These are phyloP conservation scores for Strix uralensis DNA, from an alignment of 2,113 vertebrate species.

Conservation along the genomic window DNA sequence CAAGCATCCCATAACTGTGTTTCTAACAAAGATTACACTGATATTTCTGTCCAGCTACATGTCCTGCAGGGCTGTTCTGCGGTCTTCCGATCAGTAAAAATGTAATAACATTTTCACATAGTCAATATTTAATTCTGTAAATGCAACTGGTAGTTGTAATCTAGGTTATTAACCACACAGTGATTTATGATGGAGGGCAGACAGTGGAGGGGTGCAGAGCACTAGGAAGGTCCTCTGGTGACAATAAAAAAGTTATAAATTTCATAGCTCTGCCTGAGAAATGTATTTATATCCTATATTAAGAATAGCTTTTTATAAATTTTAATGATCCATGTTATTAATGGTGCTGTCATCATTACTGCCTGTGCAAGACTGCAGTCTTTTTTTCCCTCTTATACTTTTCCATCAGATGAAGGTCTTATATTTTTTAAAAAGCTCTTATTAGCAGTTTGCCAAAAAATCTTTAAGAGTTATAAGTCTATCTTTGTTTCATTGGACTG, in stretches of 20 bases:
- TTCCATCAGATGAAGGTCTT: slow-evolving; percentile 72
- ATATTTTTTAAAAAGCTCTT: slow-evolving; percentile 49
- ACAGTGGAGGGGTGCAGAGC: slow-evolving; percentile 67
- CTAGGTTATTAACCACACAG: slow-evolving; percentile 80
- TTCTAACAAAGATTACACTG: slow-evolving; percentile 78
- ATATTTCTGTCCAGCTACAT: slow-evolving; percentile 73
- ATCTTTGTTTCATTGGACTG: slow-evolving; percentile 66
- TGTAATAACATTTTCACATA: slow-evolving; percentile 85
- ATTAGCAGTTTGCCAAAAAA: slow-evolving; percentile 72
- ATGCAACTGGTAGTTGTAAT: slow-evolving; percentile 86
- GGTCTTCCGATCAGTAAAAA: slow-evolving; percentile 80
- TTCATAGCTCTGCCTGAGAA: slow-evolving; percentile 82
- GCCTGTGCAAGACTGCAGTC: slow-evolving; percentile 64
- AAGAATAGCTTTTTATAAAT: slow-evolving; percentile 90
- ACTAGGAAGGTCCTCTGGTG: slow-evolving; percentile 81
- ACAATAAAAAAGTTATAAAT: slow-evolving; percentile 87
- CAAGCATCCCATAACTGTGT: slow-evolving; percentile 57
- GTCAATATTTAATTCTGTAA: slow-evolving; percentile 88
- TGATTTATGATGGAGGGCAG: slow-evolving; percentile 81
- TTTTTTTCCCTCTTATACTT: slow-evolving; percentile 60
- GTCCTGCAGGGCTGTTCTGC: slow-evolving; percentile 75
- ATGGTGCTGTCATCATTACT: slow-evolving; percentile 77
- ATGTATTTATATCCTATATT: slow-evolving; percentile 87
- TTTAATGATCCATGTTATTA: slow-evolving; percentile 91
- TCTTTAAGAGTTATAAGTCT: slow-evolving; percentile 70